Conservation (phyloP, 1,140 invertebrate genomes). For the Oncopeltus fasciatus region DNA sequence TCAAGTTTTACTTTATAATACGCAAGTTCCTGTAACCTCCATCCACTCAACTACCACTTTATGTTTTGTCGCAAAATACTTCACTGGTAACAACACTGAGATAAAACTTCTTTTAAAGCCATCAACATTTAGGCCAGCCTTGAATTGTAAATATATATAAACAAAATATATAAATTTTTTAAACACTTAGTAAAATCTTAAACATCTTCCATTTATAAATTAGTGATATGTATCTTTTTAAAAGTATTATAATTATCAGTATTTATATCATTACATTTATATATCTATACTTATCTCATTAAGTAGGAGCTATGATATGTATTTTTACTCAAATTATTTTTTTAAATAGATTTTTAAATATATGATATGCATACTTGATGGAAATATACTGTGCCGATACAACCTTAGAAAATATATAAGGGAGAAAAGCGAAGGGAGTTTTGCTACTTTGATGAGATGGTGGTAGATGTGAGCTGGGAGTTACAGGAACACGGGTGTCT, state of each 20-base stretch:
- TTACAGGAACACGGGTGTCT: conserved; percentile 14
- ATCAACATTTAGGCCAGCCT: conserved; percentile 2
- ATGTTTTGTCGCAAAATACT: neutral
- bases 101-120: conserved; percentile 3
- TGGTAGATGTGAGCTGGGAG: neutral
- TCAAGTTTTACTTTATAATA: too few relatives aligned
- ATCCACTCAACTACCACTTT: neutral
- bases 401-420: conserved; percentile 9
- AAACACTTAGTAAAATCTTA: neutral
- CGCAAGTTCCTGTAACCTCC: neutral
- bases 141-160: neutral
- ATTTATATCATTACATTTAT: conserved; percentile 6
- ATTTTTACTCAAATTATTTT: conserved; percentile 7
- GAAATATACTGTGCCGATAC: conserved; percentile 17
- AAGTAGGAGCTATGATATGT: conserved; percentile 19
- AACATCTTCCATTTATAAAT: neutral
- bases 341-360: neutral
- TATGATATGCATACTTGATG: conserved; percentile 15
- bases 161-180: conserved; percentile 2
- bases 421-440: neutral
- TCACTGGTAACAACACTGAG: neutral
- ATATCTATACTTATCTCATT: too few relatives aligned
- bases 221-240: conserved; percentile 1
- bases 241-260: neutral
- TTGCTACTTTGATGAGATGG: neutral